Base-by-base conservation (phyloP, 2,113 vertebrate species). In the Rhagologus leucostigma region DNA sequence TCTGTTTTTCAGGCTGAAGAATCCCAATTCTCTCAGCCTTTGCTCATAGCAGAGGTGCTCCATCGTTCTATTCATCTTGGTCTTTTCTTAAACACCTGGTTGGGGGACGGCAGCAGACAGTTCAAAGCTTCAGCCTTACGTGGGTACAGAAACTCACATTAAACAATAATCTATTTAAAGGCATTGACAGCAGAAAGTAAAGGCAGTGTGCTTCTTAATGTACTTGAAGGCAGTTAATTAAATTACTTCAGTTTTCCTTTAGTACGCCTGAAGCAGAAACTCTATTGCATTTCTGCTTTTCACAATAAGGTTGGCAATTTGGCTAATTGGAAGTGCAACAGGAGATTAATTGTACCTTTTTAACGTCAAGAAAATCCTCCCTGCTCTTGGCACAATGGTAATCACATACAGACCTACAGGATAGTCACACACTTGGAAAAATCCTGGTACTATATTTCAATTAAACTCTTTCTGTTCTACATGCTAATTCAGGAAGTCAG, bases 311-410 rank as follows among this genome's bases (percentile, higher is more conserved):
- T 96, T 96, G 96, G 97, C 97, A 97, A 98, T 98, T 98, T 98
- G 96, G 97, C 95, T 98, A 98, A 98, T 97, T 98, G 97, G 96
- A 97, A 97, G 96, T 97, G 89, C 97, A 97, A 96, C 97, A 94
- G 84, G 95, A 98, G 97, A 98, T 98, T 97, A 98, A 98, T 97
- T 97, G 97, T 87, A 96, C 95, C 97, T 97, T 93, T 44, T 97
- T 98, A 97, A 96, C 95, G 97, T 95, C 80, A 87, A 88, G 94
- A 93, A 97, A 97, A 96, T 96, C 89, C 93, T 97, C 83, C 55
- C 90, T 93, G 84, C 95, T 97, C 49, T 18, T 92, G 91, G 95
- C 77, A 78, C 91, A 78, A 57, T 77, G 63, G 56, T 94, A 90
- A 87, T 95, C 91, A 84, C 67, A 44, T 26, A 24, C 39, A 69